phyloP scores from a whole-genome alignment of 2,888 invertebrate species.

The Kryphioiulus occultus region DNA sequence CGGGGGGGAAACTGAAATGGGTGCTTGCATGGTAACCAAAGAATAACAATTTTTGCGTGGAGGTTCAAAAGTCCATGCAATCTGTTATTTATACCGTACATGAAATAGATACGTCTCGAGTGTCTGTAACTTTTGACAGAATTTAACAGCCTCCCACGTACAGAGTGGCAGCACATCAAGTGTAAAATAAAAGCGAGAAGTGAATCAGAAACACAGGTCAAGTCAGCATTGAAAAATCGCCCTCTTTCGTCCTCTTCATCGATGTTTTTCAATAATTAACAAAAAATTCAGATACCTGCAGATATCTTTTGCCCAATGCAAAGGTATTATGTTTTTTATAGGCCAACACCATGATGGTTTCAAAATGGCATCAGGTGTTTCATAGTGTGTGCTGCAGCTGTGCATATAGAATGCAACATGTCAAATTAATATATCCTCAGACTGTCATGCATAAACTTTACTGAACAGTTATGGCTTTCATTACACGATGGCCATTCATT shows the following conservation, averaged over 20 bases:
- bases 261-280: background rate
- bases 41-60: background rate
- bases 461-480: too few relatives aligned
- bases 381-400: background rate
- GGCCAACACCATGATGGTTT: background rate
- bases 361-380: background rate
- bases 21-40: background rate
- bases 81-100: background rate
- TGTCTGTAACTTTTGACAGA: background rate
- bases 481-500: too few relatives aligned
- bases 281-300: background rate
- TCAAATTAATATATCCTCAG: background rate
- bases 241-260: background rate
- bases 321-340: background rate
- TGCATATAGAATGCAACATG: too few relatives aligned
- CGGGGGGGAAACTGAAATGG: background rate
- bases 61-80: background rate
- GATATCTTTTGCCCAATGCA: background rate
- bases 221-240: background rate
- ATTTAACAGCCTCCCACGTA: slow-evolving; percentile 18
- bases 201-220: background rate
- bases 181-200: background rate
- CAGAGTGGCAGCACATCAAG: background rate
- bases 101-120: slow-evolving; percentile 6
- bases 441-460: too few relatives aligned